A percentile compares a stretch with the other conserved stretches of the same genome.
Conservation (phyloP, 1,140 invertebrate species). For the Bemisia tabaci region DNA sequence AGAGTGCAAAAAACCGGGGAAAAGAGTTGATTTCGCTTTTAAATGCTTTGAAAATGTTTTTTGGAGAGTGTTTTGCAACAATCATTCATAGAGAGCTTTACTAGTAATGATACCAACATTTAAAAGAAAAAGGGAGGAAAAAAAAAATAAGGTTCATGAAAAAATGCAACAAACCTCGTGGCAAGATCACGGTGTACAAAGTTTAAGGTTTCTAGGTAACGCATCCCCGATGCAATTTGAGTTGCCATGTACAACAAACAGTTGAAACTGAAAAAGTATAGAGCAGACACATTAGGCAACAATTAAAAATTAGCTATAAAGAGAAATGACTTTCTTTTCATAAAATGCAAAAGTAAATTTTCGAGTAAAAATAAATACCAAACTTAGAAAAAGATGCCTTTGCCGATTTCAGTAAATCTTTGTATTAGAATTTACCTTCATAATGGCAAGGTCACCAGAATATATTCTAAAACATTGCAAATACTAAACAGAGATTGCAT, state of each 20-base stretch:
- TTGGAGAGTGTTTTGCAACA: too few relatives aligned
- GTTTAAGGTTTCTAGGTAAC: slow-evolving; percentile 63
- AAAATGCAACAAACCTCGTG: slow-evolving; percentile 40
- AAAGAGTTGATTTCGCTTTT: too few relatives aligned
- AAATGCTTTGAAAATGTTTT: too few relatives aligned
- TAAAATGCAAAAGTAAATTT: slow-evolving; percentile 2
- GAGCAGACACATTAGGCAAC: too few relatives aligned
- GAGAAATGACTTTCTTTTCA: background rate
- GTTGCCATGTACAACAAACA: slow-evolving; percentile 66
- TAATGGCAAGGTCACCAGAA: too few relatives aligned
- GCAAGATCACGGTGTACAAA: slow-evolving; percentile 70
- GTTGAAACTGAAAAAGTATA: slow-evolving; percentile 50
- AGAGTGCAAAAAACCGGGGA: too few relatives aligned
- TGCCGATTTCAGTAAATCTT: too few relatives aligned
- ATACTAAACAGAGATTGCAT: too few relatives aligned
- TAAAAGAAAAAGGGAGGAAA: background rate
- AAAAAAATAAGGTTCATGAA: background rate
- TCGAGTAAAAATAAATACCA: background rate
- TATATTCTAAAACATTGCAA: too few relatives aligned
- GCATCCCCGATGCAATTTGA: slow-evolving; percentile 78
- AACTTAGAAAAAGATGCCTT: background rate
- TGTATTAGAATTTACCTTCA: too few relatives aligned
- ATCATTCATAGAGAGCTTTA: too few relatives aligned
- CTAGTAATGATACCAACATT: too few relatives aligned
- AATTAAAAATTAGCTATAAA: background rate